Evolutionary conservation across 2,113 vertebrate species (phyloP).

Genomic region (Lasiurus cinereus): DNA sequence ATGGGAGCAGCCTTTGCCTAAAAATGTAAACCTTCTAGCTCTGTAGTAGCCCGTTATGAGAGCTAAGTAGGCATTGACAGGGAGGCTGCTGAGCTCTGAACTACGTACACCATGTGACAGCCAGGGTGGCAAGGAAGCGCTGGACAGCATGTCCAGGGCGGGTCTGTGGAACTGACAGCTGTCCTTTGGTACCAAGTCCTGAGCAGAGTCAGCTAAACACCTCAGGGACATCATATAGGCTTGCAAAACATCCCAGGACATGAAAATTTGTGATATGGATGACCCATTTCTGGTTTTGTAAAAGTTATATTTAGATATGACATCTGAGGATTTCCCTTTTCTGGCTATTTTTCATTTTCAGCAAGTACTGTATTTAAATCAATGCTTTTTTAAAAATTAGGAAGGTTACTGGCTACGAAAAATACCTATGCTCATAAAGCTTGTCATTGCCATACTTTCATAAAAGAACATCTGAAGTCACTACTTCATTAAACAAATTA

Average conservation of each 20-base stretch:
- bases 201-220: neutral
- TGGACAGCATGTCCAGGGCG: rapidly evolving
- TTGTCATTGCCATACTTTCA: neutral
- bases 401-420: conserved; percentile 56
- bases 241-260: neutral
- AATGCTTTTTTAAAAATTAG: neutral
- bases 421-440: conserved; percentile 63
- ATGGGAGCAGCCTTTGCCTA: neutral
- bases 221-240: neutral
- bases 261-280: neutral
- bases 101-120: neutral
- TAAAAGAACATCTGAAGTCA: conserved; percentile 56
- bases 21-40: neutral
- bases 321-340: neutral
- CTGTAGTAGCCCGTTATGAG: neutral
- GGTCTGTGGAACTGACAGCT: no score
- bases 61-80: neutral
- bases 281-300: neutral
- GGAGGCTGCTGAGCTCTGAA: neutral
- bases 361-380: conserved; percentile 49
- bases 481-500: conserved; percentile 38
- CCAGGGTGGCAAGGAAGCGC: neutral
- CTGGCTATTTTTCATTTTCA: conserved; percentile 60
- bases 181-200: neutral
- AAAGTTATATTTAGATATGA: neutral